Conservation (phyloP, 2,113 vertebrate species). For the Rhinichthys klamathensis region DNA sequence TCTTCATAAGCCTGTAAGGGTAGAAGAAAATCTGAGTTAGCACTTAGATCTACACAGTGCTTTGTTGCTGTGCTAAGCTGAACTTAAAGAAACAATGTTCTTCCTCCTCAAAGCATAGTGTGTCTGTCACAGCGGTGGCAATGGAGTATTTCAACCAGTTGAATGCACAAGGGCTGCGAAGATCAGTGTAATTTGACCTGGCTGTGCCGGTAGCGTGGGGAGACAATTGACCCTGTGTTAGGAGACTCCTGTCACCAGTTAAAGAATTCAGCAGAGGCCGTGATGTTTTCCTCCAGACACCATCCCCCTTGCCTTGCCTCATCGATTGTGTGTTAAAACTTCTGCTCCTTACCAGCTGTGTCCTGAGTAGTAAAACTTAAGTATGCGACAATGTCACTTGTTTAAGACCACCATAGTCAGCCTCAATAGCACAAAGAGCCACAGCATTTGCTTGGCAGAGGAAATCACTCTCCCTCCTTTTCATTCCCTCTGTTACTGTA, state of each 20-base stretch:
- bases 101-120: neutral
- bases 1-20: neutral
- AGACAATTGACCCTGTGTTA: constrained; percentile 56
- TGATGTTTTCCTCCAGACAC: constrained; percentile 39
- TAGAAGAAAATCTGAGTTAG: constrained; percentile 12
- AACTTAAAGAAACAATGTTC: constrained; percentile 29
- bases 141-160: constrained; percentile 36
- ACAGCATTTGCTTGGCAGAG: constrained; percentile 59
- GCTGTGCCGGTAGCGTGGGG: constrained; percentile 21
- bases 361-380: constrained; percentile 66
- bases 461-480: constrained; percentile 54
- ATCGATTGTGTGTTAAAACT: constrained; percentile 14
- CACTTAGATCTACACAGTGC: neutral
- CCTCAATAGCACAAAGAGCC: constrained; percentile 47
- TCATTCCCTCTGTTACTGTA: constrained; percentile 52
- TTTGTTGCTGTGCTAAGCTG: constrained; percentile 30
- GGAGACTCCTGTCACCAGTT: constrained; percentile 47
- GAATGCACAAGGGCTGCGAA: constrained; percentile 1
- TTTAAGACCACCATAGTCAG: constrained; percentile 29
- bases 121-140: neutral
- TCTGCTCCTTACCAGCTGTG: neutral
- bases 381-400: constrained; percentile 43
- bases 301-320: constrained; percentile 5
- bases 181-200: constrained; percentile 50
- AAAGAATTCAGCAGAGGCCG: constrained; percentile 43